phyloP scores from a whole-genome alignment of 2,888 invertebrate genomes.

The Epinotia ramella region DNA sequence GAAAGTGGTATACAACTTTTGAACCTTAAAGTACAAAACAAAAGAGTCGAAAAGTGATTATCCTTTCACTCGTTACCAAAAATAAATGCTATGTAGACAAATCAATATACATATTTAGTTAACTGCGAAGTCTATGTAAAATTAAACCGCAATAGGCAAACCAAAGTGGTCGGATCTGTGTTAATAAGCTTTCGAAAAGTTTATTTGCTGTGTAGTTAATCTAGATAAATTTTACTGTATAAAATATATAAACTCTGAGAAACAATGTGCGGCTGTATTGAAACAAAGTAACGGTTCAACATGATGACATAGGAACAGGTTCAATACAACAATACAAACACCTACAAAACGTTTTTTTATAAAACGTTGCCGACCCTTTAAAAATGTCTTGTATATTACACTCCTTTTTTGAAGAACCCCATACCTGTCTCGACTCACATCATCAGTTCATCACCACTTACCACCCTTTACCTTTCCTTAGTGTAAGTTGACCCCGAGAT shows the following conservation, averaged over 20 bases:
- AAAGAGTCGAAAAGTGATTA: too few relatives aligned
- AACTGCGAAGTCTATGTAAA: conserved; percentile 23
- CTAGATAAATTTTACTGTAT: conserved; percentile 17
- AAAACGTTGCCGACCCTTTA: too few relatives aligned
- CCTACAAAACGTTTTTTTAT: too few relatives aligned
- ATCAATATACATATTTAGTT: conserved; percentile 27
- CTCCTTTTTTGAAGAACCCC: too few relatives aligned
- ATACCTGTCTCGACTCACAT: too few relatives aligned
- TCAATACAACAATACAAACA: not conserved
- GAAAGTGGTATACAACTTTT: too few relatives aligned
- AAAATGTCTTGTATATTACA: too few relatives aligned
- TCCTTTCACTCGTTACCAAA: conserved; percentile 32
- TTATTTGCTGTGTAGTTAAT: conserved; percentile 15
- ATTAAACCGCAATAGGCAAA: conserved; percentile 24
- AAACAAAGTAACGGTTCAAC: not conserved
- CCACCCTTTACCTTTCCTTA: too few relatives aligned
- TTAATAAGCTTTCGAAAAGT: conserved; percentile 16
- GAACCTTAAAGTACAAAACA: too few relatives aligned
- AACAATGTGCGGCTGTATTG: conserved; percentile 2
- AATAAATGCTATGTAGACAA: conserved; percentile 36
- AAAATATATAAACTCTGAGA: not conserved
- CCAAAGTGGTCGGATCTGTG: conserved; percentile 34
- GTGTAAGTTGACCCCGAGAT: too few relatives aligned
- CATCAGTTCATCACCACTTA: too few relatives aligned
- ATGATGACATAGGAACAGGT: not conserved